phyloP scores from a whole-genome alignment of 1,140 invertebrate species.

The Hylaeus anthracinus region DNA sequence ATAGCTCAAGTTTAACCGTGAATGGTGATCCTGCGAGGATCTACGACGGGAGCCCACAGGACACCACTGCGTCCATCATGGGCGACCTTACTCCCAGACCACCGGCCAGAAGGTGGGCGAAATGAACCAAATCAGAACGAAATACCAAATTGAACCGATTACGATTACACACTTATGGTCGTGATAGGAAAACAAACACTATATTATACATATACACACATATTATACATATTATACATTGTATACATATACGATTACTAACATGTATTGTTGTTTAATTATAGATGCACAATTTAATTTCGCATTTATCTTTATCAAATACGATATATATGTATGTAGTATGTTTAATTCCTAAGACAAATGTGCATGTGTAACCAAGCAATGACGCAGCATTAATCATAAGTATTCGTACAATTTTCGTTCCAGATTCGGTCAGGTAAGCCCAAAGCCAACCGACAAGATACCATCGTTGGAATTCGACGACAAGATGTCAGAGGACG shows the following conservation, averaged over 20 bases:
- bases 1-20: conserved; percentile 68
- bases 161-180: too few relatives aligned
- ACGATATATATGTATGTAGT: too few relatives aligned
- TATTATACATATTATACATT: too few relatives aligned
- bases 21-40: conserved; percentile 70
- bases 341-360: too few relatives aligned
- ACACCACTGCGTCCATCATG: conserved; percentile 70
- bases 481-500: conserved; percentile 47
- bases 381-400: background rate
- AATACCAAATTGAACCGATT: background rate
- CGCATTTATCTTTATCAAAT: too few relatives aligned
- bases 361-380: background rate
- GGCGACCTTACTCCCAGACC: conserved; percentile 74
- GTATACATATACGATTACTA: too few relatives aligned
- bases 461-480: conserved; percentile 69
- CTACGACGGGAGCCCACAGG: conserved; percentile 66
- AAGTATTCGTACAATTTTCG: conserved; percentile 23
- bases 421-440: conserved; percentile 72
- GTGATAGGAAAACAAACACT: too few relatives aligned
- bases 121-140: background rate
- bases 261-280: too few relatives aligned
- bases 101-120: conserved; percentile 69
- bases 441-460: conserved; percentile 69
- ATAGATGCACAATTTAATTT: too few relatives aligned
- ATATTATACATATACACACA: too few relatives aligned